phyloP scores from a whole-genome alignment of 2,113 vertebrate species.

The Nesogale talazaci region DNA sequence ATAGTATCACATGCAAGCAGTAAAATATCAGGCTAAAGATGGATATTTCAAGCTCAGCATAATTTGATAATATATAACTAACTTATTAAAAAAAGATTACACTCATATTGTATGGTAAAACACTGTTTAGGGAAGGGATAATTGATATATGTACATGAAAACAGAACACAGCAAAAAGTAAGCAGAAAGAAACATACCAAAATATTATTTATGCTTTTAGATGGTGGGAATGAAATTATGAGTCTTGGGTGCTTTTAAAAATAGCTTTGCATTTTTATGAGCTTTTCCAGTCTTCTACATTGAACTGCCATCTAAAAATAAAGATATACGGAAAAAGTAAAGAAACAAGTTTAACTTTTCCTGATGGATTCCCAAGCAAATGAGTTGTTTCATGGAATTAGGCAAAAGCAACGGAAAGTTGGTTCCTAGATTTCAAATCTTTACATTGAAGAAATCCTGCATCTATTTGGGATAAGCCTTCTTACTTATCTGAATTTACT shows the following conservation, averaged over 20 bases:
- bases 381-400: neutral
- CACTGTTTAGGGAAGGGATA: neutral
- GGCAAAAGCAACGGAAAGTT: neutral
- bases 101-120: neutral
- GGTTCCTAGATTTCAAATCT: neutral
- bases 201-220: neutral
- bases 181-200: neutral
- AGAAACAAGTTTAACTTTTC: neutral
- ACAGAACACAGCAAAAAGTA: neutral
- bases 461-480: neutral
- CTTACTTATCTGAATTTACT: neutral
- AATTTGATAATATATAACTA: neutral
- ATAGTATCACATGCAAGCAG: neutral
- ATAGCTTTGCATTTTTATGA: neutral
- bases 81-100: neutral
- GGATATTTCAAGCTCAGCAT: neutral
- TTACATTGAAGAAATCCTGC: neutral
- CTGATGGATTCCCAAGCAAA: constrained; percentile 29
- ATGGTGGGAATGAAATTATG: neutral
- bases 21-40: neutral
- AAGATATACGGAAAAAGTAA: neutral
- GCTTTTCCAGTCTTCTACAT: constrained; percentile 3
- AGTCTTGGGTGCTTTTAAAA: neutral
- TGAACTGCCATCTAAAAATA: constrained; percentile 24
- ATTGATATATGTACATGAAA: rapidly evolving